These are phyloP conservation scores for Schrankia costaestrigalis DNA, from an alignment of 2,888 invertebrate genomes.

Conservation along the genomic window DNA sequence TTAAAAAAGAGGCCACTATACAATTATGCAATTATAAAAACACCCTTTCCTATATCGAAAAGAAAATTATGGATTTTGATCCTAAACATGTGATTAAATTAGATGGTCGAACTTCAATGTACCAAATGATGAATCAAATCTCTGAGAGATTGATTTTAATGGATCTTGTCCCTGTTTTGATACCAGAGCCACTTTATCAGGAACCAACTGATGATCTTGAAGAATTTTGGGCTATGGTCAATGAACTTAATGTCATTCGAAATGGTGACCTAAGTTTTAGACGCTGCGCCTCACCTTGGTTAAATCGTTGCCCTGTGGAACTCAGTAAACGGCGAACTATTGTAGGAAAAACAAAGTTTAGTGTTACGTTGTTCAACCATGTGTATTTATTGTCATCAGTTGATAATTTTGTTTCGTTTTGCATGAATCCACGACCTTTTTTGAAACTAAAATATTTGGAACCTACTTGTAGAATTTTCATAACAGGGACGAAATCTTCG, in stretches of 20 bases:
- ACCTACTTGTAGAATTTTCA: constrained; percentile 80
- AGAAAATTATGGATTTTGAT: constrained; percentile 72
- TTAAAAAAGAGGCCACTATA: constrained; percentile 55
- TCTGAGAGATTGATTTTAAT: constrained; percentile 58
- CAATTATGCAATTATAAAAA: constrained; percentile 77
- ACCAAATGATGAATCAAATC: constrained; percentile 74
- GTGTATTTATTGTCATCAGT: constrained; percentile 81
- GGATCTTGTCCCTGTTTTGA: constrained; percentile 51
- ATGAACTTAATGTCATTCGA: constrained; percentile 47
- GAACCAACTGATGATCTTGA: constrained; percentile 58
- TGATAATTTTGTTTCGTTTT: constrained; percentile 75
- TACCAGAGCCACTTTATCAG: constrained; percentile 63
- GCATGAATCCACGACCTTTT: constrained; percentile 82
- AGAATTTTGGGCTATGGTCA: constrained; percentile 63
- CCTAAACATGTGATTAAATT: constrained; percentile 79
- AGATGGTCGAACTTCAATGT: constrained; percentile 74
- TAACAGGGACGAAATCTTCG: constrained; percentile 81
- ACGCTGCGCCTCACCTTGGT: constrained; percentile 78
- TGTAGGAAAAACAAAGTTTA: constrained; percentile 75
- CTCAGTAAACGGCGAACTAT: constrained; percentile 75
- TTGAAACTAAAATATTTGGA: constrained; percentile 79
- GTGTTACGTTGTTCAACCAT: constrained; percentile 82
- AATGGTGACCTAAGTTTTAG: constrained; percentile 50
- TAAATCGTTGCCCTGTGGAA: constrained; percentile 83
- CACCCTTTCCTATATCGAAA: constrained; percentile 69